Percentiles rank a stretch among this genome's conserved stretches.
These are phyloP conservation scores for Capitulum mitella DNA, from an alignment of 2,888 invertebrate species.

Conservation along the genomic window DNA sequence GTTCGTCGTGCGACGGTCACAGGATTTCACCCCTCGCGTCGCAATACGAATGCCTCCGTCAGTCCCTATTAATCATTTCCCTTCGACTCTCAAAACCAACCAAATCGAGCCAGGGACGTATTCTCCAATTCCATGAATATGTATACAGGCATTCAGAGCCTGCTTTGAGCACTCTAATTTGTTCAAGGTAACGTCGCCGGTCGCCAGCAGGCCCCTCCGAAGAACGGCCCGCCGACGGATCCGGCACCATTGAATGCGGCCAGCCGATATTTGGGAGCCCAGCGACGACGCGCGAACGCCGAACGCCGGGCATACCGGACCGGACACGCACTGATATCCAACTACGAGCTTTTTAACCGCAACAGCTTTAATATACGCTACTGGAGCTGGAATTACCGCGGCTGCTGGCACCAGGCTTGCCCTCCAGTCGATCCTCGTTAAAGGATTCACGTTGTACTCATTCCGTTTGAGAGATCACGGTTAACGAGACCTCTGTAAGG, in stretches of 20 bases:
- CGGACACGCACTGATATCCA: conserved; percentile 46
- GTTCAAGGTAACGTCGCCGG: conserved; percentile 57
- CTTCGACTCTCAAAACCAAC: conserved; percentile 53
- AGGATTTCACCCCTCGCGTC: conserved; percentile 60
- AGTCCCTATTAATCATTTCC: conserved; percentile 57
- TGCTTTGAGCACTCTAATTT: conserved; percentile 61
- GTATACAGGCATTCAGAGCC: conserved; percentile 35
- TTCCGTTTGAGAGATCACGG: conserved; percentile 43
- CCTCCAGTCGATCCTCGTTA: conserved; percentile 58
- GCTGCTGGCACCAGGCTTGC: conserved; percentile 64
- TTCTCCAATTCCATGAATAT: conserved; percentile 59
- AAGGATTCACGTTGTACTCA: conserved; percentile 53
- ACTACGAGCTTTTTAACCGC: conserved; percentile 58
- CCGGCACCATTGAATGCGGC: conserved; percentile 35
- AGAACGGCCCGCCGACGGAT: conserved; percentile 40
- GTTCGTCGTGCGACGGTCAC: conserved; percentile 55
- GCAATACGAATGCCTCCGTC: conserved; percentile 58
- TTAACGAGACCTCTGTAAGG: conserved; percentile 38
- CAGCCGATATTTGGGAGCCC: conserved; percentile 30
- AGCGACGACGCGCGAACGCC: background rate
- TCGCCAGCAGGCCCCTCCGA: conserved; percentile 47
- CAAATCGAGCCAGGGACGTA: conserved; percentile 57
- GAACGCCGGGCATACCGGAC: background rate
- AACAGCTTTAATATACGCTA: conserved; percentile 64
- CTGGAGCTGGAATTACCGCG: conserved; percentile 64